Evolutionary conservation across 2,888 invertebrate genomes (phyloP), one percentile per base, ranked within the genome.

Genomic region (Pherbina coryleti): DNA sequence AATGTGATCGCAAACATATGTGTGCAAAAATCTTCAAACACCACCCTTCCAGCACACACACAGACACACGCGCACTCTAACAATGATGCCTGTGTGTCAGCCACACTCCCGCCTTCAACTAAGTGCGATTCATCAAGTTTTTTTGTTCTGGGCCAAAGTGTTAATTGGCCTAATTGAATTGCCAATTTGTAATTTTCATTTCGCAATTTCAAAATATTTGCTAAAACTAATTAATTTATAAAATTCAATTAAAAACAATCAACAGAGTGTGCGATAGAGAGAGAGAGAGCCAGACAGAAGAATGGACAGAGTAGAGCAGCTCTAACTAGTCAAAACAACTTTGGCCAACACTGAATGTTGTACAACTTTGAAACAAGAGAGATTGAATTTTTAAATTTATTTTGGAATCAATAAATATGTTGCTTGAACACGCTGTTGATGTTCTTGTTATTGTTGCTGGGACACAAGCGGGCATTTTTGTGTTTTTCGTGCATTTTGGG

Each of bases 131-230:
- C 19, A 22, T 14, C 64, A 28, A 14, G 44, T 11, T 19, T 17
- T 37, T 19, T 69, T 57, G 25, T 22, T 49, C 11, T 49, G 72
- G 75, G 64, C 75, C 75, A 76, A 62, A 77, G 75, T 79, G 79
- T 79, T 79, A 77, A 79, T 79, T 79, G 79, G 64, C 67, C 44
- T 57, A 75, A 77, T 71, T 22, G 75, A 75, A 77, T 75, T 67
- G 71, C 72, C 67, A 64, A 75, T 75, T 75, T 66, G 64, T 64
- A 22, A 62, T 73, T 22, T 62, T 60, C 28, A 31, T 72, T 72
- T 72, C 44, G 37, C 37, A 28, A 37, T 57, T 72, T 37, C 37
- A 17, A 22, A 72, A 55, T 17, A 57, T 60, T 37, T 60, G 57
- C 60, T 19, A 57, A 31, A 22, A 67, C 67, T 44, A 67, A 67